Base-by-base conservation (phyloP, 2,113 vertebrate genomes). In the Echinops telfairi region DNA sequence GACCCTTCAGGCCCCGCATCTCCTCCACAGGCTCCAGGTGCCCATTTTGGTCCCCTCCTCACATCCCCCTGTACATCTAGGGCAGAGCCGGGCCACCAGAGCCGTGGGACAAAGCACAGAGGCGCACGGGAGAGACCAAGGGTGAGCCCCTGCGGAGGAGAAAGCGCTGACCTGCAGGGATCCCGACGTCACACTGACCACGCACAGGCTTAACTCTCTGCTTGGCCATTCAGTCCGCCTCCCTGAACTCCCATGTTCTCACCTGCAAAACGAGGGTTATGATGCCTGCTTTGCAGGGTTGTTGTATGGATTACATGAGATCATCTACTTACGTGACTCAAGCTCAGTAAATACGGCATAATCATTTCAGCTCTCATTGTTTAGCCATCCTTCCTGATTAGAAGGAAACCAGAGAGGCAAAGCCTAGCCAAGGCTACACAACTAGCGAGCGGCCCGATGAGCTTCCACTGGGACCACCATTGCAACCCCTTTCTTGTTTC, bases 171-270 rank as follows among this genome's bases (percentile, higher is more conserved):
- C 47, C 47, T 8, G 47, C 47, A 68, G 43, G 73, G 58, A 22
- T 53, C 31, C 78, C 25, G 27, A 76, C 15, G 0, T 20, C n/a
- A 66, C 60, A 36, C 33, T 58, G 40, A 33, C 88, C 19, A 9
- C 29, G 66, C n/a, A 76, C 70, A 53, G 25, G 15, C n/a, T 38
- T 47, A 81, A 73, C 33, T 20, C 36, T 23, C 66, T 14, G 0
- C 22, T 16, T 27, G 78, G 47, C 81, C 81, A 53, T 62, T 81
- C 36, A 31, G 82, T 90, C 73, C 76, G 57, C 57, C 15, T 90
- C 14, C 36, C 27, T 12, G 38, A 81, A 82, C 22, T 81, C 89
- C 53, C n/a, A 77, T 66, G 71, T 92, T 93, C 68, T 85, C 60
- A 66, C 43, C 29, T 40, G 77, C 58, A 62, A 77, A 60, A 53